A percentile compares a stretch with the other conserved stretches of the same genome.
These are phyloP conservation scores for Burhinus oedicnemus DNA, from an alignment of 2,113 vertebrate genomes.

Conservation along the genomic window DNA sequence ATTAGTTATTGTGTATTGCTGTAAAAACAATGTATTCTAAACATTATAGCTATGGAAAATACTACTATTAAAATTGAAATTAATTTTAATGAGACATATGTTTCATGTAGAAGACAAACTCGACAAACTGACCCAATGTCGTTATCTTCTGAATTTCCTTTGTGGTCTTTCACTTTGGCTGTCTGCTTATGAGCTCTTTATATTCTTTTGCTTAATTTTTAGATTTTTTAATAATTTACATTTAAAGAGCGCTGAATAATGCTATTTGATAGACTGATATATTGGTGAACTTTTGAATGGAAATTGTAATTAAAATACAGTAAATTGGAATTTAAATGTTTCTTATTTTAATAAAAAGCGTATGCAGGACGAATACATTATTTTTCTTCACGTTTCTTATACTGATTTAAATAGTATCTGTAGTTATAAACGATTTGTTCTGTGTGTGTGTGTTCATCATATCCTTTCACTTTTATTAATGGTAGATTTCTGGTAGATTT, in stretches of 20 bases:
- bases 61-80: background rate
- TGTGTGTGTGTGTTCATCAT: background rate
- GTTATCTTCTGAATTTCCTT: background rate
- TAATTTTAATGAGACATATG: background rate
- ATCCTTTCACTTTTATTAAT: background rate
- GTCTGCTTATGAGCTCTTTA: background rate
- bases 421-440: background rate
- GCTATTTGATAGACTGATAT: background rate
- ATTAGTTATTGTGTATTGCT: background rate
- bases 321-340: background rate
- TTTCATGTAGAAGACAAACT: background rate
- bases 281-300: background rate
- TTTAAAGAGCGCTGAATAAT: background rate
- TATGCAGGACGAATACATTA: background rate
- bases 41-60: background rate
- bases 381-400: background rate
- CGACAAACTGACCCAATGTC: background rate
- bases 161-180: background rate
- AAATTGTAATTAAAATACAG: background rate
- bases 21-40: background rate
- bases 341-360: background rate
- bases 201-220: background rate
- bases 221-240: background rate
- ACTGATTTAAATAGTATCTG: background rate
- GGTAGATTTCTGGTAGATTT: background rate